Evolutionary conservation across 2,797 vertebrate genomes (phyloP).

Genomic region (Petrocephalus sullivani): DNA sequence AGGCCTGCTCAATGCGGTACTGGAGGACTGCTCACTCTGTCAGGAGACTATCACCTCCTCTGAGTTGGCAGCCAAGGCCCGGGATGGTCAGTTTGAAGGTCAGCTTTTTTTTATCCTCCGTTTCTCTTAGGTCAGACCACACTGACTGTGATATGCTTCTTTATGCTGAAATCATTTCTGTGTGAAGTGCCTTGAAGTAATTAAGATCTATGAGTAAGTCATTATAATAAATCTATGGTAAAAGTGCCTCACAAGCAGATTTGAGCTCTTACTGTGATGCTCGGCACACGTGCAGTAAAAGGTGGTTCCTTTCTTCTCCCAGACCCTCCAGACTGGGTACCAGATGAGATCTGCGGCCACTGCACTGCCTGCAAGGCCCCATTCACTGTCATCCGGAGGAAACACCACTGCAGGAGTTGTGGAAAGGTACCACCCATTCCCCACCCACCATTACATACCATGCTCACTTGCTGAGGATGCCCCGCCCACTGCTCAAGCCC

Average conservation of each 20-base stretch:
- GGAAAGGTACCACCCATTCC: conserved; percentile 73
- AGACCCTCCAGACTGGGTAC: conserved; percentile 98
- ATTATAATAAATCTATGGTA: neutral
- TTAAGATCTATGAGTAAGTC: neutral
- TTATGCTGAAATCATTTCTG: neutral
- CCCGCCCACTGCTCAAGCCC: neutral
- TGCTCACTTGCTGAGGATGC: neutral
- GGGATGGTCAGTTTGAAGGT: conserved; percentile 92
- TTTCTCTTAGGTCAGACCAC: neutral
- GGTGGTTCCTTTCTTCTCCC: conserved; percentile 19
- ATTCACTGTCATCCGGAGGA: conserved; percentile 95
- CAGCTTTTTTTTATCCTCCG: conserved; percentile 18
- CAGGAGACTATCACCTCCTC: conserved; percentile 89
- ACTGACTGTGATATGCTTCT: neutral
- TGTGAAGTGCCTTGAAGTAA: neutral
- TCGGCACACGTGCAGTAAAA: neutral
- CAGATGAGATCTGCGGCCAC: conserved; percentile 86
- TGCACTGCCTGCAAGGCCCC: conserved; percentile 95
- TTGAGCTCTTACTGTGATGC: neutral
- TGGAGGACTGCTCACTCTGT: conserved; percentile 92
- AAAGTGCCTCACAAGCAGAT: neutral
- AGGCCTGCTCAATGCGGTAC: conserved; percentile 71
- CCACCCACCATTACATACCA: neutral
- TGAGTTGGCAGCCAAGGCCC: conserved; percentile 84
- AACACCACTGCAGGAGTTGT: conserved; percentile 96